phyloP scores from a whole-genome alignment of 2,113 vertebrate genomes.

The Chlorodrepanis virens region DNA sequence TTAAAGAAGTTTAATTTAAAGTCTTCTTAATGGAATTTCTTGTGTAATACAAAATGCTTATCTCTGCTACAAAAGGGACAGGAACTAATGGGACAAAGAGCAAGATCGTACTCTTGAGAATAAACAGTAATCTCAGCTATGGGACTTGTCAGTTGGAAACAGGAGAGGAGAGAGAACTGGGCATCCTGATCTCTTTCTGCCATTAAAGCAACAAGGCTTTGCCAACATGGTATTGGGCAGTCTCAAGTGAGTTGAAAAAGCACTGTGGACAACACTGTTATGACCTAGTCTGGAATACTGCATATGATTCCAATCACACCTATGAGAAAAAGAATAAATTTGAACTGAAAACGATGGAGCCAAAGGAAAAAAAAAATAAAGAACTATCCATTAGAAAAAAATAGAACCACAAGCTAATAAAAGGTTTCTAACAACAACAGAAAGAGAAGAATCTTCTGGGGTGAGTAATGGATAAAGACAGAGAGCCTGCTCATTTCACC shows the following conservation, averaged over 20 bases:
- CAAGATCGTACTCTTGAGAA: neutral
- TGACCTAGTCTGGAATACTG: neutral
- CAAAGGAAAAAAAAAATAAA: neutral
- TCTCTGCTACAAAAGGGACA: neutral
- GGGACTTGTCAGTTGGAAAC: neutral
- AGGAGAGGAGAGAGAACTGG: neutral
- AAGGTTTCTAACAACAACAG: neutral
- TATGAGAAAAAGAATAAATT: neutral
- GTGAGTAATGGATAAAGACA: neutral
- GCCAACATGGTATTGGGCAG: neutral
- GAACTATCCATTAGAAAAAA: neutral
- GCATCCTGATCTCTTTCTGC: neutral
- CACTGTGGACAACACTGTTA: neutral
- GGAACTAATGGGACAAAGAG: neutral
- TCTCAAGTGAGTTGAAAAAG: neutral
- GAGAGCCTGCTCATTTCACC: neutral
- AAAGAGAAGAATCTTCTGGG: neutral
- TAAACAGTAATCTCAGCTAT: neutral
- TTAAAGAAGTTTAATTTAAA: neutral
- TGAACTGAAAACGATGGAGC: neutral
- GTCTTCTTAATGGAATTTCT: neutral
- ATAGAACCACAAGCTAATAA: neutral
- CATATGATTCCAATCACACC: neutral
- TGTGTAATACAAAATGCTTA: neutral
- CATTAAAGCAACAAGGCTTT: neutral